Conservation (phyloP, 2,113 vertebrate genomes). For the Periophthalmodon schlosseri region DNA sequence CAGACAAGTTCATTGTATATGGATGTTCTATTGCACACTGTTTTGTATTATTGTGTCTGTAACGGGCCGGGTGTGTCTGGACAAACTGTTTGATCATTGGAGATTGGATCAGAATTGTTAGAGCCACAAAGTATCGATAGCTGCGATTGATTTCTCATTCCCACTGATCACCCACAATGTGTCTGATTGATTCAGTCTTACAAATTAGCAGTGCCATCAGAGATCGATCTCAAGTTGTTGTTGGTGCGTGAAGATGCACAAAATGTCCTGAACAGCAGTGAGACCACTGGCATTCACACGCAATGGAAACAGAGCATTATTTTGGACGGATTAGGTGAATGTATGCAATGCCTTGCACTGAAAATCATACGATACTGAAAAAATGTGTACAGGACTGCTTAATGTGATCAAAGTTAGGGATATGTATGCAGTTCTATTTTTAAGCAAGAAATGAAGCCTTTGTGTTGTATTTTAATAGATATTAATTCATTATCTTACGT, state of each 20-base stretch:
- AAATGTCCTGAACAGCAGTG: slow-evolving; percentile 32
- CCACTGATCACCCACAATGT: slow-evolving; percentile 64
- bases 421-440: slow-evolving; percentile 44
- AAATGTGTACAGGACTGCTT: slow-evolving; percentile 50
- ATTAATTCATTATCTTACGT: slow-evolving; percentile 16
- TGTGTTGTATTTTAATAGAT: slow-evolving; percentile 20
- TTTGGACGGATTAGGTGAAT: slow-evolving; percentile 50
- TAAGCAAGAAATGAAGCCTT: slow-evolving; percentile 17
- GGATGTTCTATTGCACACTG: slow-evolving; percentile 63
- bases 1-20: slow-evolving; percentile 46
- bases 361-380: slow-evolving; percentile 51
- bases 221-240: slow-evolving; percentile 46
- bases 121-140: slow-evolving; percentile 52
- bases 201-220: slow-evolving; percentile 54
- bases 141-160: slow-evolving; percentile 67
- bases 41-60: slow-evolving; percentile 56
- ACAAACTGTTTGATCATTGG: slow-evolving; percentile 41
- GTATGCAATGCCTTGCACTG: slow-evolving; percentile 39
- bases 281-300: slow-evolving; percentile 11
- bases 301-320: slow-evolving; percentile 26
- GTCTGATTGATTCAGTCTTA: slow-evolving; percentile 62
- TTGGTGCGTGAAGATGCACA: slow-evolving; percentile 18
- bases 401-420: slow-evolving; percentile 55
- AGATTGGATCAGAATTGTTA: slow-evolving; percentile 39
- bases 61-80: slow-evolving; percentile 51